Base-by-base conservation (phyloP, 1,140 invertebrate species). In the Medauroidea extradentata region DNA sequence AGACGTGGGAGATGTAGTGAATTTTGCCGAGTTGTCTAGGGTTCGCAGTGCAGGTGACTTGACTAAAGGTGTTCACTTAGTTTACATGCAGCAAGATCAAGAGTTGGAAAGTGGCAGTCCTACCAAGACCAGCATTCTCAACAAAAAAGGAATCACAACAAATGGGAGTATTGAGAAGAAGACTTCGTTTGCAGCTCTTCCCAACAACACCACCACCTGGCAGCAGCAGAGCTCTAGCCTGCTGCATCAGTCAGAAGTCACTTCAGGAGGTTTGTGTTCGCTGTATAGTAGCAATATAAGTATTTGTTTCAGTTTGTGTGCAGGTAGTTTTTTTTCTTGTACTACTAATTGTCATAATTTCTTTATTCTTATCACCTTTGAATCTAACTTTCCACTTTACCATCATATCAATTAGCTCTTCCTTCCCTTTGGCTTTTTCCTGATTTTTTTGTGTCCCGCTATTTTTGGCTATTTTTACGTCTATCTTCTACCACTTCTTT, bases 151-250 rank as follows among this genome's bases (percentile, higher is more conserved):
- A 19, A 73, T 67, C 9, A 76, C 78, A 60, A 65, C 76, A 0
- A 79, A 78, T 46, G 76, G 77, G 8, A 67, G 70, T 27, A 60
- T 68, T 0, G 83, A 85, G 41, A 86, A 87, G 71, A 88, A 84
- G 64, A 84, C 85, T 21, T 81, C 80, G 2, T 87, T 88, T 71
- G 85, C 85, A 3, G 77, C 86, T 13, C 73, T 90, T 38, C 79
- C 85, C 3, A 61, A 61, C 13, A 90, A 87, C 70, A 91, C 89
- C 1, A 93, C 90, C 13, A 93, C 91, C n/a, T 94, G 91, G 91
- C 89, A 93, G 66, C 86, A 92, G 67, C 88, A 89, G 65, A 77
- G 53, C 27, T 49, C 41, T 21, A 34, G 25, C n/a, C 24, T 34
- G 5, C 43, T 29, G 14, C 55, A 57, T 7, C 55, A 57, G 48